These are phyloP conservation scores for Drosophila sucinea DNA, from an alignment of 1,140 invertebrate species.

Conservation along the genomic window DNA sequence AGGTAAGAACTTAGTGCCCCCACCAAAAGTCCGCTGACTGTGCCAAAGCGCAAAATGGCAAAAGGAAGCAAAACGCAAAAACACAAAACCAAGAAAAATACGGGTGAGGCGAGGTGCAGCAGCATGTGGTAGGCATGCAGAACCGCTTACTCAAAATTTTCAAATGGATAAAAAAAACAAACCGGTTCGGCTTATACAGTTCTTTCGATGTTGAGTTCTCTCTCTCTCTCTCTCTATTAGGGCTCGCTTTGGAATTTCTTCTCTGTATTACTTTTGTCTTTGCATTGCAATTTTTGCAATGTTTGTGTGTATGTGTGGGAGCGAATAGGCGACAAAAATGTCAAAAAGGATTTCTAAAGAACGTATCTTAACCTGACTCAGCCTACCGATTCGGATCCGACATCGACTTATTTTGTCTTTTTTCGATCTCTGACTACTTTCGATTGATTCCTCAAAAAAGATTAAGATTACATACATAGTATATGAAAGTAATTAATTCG, in stretches of 20 bases:
- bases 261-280: slow-evolving; percentile 2
- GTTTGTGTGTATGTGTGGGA: slow-evolving; percentile 16
- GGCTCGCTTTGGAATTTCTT: neutral
- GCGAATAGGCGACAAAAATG: slow-evolving; percentile 35
- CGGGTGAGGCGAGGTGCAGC: neutral
- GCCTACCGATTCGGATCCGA: no score
- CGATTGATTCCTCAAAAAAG: no score
- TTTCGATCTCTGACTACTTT: no score
- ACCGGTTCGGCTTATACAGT: slow-evolving; percentile 68
- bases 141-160: slow-evolving; percentile 53
- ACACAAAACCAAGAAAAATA: neutral
- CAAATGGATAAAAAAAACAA: slow-evolving; percentile 47
- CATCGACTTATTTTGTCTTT: no score
- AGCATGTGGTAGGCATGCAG: slow-evolving; percentile 27
- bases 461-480: no score
- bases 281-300: slow-evolving; percentile 28
- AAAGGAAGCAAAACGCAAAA: slow-evolving; percentile 16
- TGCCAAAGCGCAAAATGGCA: slow-evolving; percentile 20
- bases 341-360: neutral
- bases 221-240: neutral
- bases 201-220: slow-evolving; percentile 38
- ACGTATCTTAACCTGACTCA: no score
- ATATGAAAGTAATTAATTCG: no score
- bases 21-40: slow-evolving; percentile 17
- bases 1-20: neutral